Percentiles rank a stretch among this genome's conserved stretches.
Evolutionary conservation across 2,888 invertebrate genomes (phyloP).

Genomic region (Sarcophaga rosellei): DNA sequence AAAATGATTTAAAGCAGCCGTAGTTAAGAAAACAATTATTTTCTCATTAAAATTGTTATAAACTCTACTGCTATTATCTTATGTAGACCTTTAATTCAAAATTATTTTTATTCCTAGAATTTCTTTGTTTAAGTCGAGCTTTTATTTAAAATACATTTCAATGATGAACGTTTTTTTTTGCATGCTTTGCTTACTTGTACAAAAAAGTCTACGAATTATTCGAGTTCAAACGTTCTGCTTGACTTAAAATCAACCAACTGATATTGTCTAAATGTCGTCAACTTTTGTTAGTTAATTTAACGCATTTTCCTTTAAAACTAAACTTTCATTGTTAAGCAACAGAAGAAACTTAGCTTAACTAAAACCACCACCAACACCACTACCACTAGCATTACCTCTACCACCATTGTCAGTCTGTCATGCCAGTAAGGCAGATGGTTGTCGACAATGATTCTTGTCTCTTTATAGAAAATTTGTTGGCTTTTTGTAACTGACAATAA

Average conservation of each 20-base stretch:
- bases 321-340: slow-evolving; percentile 21
- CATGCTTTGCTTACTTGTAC: background rate
- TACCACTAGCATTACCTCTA: slow-evolving; percentile 4
- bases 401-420: background rate
- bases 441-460: slow-evolving; percentile 46
- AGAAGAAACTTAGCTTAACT: background rate
- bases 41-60: slow-evolving; percentile 25
- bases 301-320: slow-evolving; percentile 49
- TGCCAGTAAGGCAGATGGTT: slow-evolving; percentile 34
- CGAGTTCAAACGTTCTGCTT: slow-evolving; percentile 42
- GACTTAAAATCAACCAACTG: slow-evolving; percentile 53
- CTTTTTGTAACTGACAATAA: slow-evolving; percentile 56
- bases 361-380: background rate
- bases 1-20: background rate
- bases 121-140: background rate
- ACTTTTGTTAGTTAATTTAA: slow-evolving; percentile 60
- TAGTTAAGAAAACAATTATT: slow-evolving; percentile 26
- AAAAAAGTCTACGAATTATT: background rate
- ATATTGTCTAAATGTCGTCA: slow-evolving; percentile 37
- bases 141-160: background rate
- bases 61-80: background rate
- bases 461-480: background rate
- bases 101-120: background rate
- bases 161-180: background rate
- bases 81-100: background rate